Evolutionary conservation across 1,140 invertebrate species (phyloP), one percentile per base, ranked within the genome.

Genomic region (Drosophila parvula): DNA sequence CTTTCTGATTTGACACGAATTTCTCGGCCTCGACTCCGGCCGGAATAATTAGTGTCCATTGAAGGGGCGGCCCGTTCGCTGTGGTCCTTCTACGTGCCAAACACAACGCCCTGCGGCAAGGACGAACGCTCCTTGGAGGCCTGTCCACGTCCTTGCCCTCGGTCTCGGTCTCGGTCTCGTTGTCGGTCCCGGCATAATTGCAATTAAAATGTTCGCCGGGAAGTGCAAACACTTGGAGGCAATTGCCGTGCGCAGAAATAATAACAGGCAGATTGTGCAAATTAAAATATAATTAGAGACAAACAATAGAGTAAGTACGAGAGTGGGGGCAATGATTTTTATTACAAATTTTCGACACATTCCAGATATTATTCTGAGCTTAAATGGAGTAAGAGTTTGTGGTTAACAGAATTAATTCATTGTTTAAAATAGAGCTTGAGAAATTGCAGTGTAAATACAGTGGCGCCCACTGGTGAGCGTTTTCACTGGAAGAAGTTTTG

Each of bases 241-340:
- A 78, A 53, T 58, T 67, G 56, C 55, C 74, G 57, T 63, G 62
- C 40, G 61, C 59, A 68, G 69, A 57, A 82, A 62, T 61, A 57
- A 79, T 60, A 74, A 47, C 59, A 64, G 60, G 64, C 68, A 60
- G 67, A 70, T 78, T 84, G 84, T 45, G 65, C 84, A 88, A 90
- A 90, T 90, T 90, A 90, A 90, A 88, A 81, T 88, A 88, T 90
- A 90, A 90, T 90, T 90, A 90, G 88, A 90, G 88, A 85, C 78
- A 90, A 86, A 86, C 83, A 86, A 86, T 59, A 27, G 43, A 55
- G 22, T 16, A 38, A 41, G 51, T 6, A 11, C 32, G 4, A 18
- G 51, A 16, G 51, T 7, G 14, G 18, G 38, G 36, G 5, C 11
- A 43, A 32, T 44, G 45, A 30, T 53, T 38, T 64, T 11, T 36